Percentiles rank a stretch among this genome's conserved stretches.
These are phyloP conservation scores for Mirza zaza DNA, from an alignment of 2,113 vertebrate genomes.

Conservation along the genomic window DNA sequence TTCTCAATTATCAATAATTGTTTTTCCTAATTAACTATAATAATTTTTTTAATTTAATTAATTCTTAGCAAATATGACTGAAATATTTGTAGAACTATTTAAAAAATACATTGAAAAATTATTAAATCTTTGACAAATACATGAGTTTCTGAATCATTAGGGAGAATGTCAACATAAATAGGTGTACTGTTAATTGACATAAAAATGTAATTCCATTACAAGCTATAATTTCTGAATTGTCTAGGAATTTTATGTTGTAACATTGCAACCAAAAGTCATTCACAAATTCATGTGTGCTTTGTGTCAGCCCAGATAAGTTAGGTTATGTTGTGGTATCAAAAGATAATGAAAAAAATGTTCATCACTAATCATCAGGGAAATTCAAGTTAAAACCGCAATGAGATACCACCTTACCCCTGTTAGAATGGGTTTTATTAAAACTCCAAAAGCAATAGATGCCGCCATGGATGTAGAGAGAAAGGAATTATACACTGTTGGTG, in stretches of 20 bases:
- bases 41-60: neutral
- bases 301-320: neutral
- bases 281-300: neutral
- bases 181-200: neutral
- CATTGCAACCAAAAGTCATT: neutral
- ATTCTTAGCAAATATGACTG: neutral
- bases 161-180: neutral
- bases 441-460: no score
- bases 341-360: no score
- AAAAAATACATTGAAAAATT: neutral
- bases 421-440: no score
- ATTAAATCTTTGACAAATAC: neutral
- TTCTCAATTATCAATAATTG: neutral
- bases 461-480: no score
- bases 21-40: neutral
- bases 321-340: neutral
- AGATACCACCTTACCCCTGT: no score
- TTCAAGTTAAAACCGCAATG: no score
- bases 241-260: neutral
- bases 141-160: neutral
- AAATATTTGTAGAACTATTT: neutral
- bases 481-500: no score
- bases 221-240: neutral
- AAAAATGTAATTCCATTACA: neutral
- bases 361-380: no score